These are phyloP conservation scores for Plebejus argus DNA, from an alignment of 2,888 invertebrate genomes.

Conservation along the genomic window DNA sequence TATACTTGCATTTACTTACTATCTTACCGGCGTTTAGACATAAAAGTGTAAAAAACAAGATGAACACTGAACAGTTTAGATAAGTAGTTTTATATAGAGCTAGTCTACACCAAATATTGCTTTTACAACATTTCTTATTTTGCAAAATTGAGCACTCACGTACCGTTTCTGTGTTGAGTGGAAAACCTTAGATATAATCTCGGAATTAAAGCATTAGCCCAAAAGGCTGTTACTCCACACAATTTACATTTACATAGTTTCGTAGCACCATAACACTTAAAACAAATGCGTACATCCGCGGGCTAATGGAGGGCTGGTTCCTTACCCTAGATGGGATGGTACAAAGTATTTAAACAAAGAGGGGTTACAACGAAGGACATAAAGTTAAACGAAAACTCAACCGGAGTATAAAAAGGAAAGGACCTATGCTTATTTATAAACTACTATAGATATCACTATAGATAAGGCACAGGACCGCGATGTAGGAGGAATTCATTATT, in stretches of 20 bases:
- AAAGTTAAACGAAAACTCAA: background rate
- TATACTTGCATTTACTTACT: too few relatives aligned
- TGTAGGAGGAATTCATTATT: too few relatives aligned
- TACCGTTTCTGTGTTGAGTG: background rate
- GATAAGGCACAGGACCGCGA: too few relatives aligned
- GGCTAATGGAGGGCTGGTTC: background rate
- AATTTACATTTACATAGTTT: constrained; percentile 18
- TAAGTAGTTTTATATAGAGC: background rate
- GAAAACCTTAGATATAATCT: background rate
- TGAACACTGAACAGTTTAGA: too few relatives aligned
- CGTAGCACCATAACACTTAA: constrained; percentile 15
- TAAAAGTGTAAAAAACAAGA: too few relatives aligned
- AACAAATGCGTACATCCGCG: background rate
- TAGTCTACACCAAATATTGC: background rate
- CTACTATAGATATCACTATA: too few relatives aligned
- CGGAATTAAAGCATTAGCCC: background rate
- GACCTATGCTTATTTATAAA: too few relatives aligned
- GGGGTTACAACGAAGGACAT: background rate
- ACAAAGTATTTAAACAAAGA: background rate
- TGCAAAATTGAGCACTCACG: background rate
- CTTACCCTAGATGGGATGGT: background rate
- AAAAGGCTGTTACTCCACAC: background rate
- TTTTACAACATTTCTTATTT: background rate
- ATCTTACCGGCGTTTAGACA: too few relatives aligned
- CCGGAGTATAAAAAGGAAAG: background rate